Base-by-base conservation (phyloP, 2,797 vertebrate species). In the Coreius guichenoti region DNA sequence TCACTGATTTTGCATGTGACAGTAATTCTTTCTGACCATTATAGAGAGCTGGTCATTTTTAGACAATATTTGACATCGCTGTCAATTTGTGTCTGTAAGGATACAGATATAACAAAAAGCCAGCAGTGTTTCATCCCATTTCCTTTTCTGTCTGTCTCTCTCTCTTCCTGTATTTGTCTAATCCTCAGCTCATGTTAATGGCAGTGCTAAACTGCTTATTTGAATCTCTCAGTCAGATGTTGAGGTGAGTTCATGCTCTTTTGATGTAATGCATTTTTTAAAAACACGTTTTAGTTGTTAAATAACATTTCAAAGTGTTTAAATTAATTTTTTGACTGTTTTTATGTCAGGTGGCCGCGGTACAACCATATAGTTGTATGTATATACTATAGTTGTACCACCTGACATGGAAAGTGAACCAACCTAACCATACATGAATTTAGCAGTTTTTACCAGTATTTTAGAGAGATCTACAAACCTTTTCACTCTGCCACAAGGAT, bases 121-220 rank as follows among this genome's bases (percentile, higher is more conserved):
- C 56, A 29, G 16, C 39, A 45, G 29, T 43, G 75, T 45, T 47
- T 79, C 77, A 78, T 67, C 11, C 3, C 17, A 8, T 80, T 80
- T 77, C 75, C 33, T 61, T 61, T 51, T 74, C 76, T 33, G 16
- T 23, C 21, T 76, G 1, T 77, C 61, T 84, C 82, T 61, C n/a
- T 80, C 33, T 14, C 65, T 87, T 23, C 80, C 54, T 43, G 9
- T 49, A 54, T 88, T 63, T 87, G 3, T 85, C 83, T 88, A 21
- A 86, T 31, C 14, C 17, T 21, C 80, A 96, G 95, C 92, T 96
- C 86, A 96, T 96, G 95, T 89, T 96, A 90, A 95, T 96, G 95
- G 94, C 94, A 0, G 95, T 96, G 3, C 90, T 96, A 76, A 96
- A 92, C 90, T 96, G 95, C 87, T 84, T 96, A 78, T 96, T 95